phyloP scores from a whole-genome alignment of 2,888 invertebrate genomes.

The Leucophenga maculata region DNA sequence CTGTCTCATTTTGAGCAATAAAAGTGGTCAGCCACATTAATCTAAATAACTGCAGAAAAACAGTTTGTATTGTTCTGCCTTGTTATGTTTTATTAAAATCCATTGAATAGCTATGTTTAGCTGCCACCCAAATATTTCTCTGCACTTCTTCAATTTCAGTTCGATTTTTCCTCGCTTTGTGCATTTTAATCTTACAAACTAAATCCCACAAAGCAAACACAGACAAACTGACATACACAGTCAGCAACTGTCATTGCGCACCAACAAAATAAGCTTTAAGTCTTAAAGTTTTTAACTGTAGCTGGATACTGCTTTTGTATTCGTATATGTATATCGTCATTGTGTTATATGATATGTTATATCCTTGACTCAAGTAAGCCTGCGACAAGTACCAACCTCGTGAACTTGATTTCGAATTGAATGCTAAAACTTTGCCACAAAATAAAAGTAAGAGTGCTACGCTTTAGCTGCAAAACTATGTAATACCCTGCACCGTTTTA shows the following conservation, averaged over 20 bases:
- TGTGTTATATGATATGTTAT: conserved; percentile 14
- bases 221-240: neutral
- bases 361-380: conserved; percentile 35
- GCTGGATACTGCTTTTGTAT: neutral
- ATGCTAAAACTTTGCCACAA: no score
- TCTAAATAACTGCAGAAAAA: neutral
- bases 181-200: neutral
- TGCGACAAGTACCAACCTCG: conserved; percentile 39
- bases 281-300: conserved; percentile 1
- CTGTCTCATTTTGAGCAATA: no score
- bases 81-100: no score
- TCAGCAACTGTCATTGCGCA: neutral
- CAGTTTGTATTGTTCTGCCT: no score
- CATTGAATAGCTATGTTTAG: no score
- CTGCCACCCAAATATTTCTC: no score
- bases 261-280: conserved; percentile 2
- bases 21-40: neutral
- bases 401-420: conserved; percentile 48
- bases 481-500: no score
- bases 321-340: conserved; percentile 15
- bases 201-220: neutral
- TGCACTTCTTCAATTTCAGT: no score
- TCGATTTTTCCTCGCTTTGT: no score
- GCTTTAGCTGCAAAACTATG: no score
- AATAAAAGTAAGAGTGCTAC: no score